Conservation (phyloP, 2,797 vertebrate species). For the Peromyscus eremicus region DNA sequence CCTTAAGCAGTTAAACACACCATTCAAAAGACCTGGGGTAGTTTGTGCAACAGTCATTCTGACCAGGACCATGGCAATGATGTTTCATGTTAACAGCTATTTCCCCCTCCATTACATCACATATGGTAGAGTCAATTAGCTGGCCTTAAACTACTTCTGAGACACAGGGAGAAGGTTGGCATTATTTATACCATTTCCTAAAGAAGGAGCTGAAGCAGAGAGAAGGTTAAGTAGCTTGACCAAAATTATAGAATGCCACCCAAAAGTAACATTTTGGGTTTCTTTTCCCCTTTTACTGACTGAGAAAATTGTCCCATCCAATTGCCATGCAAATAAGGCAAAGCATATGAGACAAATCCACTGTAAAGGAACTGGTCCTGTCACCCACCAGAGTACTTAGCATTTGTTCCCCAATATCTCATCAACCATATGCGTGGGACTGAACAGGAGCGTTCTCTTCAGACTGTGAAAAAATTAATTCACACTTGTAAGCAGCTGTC, state of each 20-base stretch:
- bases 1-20: background rate
- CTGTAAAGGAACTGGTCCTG: background rate
- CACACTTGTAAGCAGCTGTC: background rate
- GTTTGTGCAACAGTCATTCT: background rate
- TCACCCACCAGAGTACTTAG: background rate
- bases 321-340: slow-evolving; percentile 54
- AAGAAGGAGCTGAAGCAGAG: slow-evolving; percentile 61
- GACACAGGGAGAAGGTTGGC: slow-evolving; percentile 17
- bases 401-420: background rate
- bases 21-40: background rate
- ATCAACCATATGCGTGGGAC: background rate
- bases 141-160: slow-evolving; percentile 57
- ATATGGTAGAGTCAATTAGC: slow-evolving; percentile 49
- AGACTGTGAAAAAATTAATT: background rate
- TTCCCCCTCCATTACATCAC: slow-evolving; percentile 31
- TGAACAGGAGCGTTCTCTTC: background rate
- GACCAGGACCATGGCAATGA: background rate
- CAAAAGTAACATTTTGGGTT: slow-evolving; percentile 29
- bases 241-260: slow-evolving; percentile 30
- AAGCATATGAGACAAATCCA: background rate
- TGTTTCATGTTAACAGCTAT: slow-evolving; percentile 32
- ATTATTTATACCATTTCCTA: slow-evolving; percentile 63
- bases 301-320: background rate
- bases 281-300: slow-evolving; percentile 34
- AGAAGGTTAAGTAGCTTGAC: slow-evolving; percentile 56